A percentile compares a stretch with the other conserved stretches of the same genome.
Evolutionary conservation across 2,888 invertebrate genomes (phyloP).

Genomic region (Aradus depressus): DNA sequence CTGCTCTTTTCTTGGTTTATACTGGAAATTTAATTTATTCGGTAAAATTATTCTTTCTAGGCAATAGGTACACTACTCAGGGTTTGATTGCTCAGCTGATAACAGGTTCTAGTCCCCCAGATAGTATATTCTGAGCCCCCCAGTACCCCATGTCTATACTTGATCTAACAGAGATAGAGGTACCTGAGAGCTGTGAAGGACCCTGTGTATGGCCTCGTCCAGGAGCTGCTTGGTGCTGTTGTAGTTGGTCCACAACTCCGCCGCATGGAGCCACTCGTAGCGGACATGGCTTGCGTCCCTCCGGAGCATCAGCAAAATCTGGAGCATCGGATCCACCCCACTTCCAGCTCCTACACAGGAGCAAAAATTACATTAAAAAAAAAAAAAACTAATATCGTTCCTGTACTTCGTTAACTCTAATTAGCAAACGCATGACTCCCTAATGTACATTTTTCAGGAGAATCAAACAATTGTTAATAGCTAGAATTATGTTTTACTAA

Average conservation of each 20-base stretch:
- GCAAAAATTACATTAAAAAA: background rate
- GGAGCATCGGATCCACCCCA: conserved; percentile 56
- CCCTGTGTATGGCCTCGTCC: conserved; percentile 27
- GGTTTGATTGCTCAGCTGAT: too few relatives aligned
- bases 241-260: conserved; percentile 39
- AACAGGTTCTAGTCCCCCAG: too few relatives aligned
- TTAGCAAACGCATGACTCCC: too few relatives aligned
- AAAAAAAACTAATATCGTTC: background rate
- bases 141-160: too few relatives aligned
- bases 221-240: conserved; percentile 51
- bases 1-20: too few relatives aligned
- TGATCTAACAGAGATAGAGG: too few relatives aligned
- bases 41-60: background rate
- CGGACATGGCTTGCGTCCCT: conserved; percentile 73
- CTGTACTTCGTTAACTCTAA: background rate
- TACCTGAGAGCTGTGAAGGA: conserved; percentile 28
- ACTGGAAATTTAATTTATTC: too few relatives aligned
- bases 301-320: conserved; percentile 83
- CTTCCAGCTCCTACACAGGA: too few relatives aligned
- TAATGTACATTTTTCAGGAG: too few relatives aligned
- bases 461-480: too few relatives aligned
- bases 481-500: too few relatives aligned
- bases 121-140: too few relatives aligned
- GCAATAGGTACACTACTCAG: background rate
- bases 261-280: conserved; percentile 75